Base-by-base conservation (phyloP, 2,113 vertebrate species). In the Lipophrys pholis region DNA sequence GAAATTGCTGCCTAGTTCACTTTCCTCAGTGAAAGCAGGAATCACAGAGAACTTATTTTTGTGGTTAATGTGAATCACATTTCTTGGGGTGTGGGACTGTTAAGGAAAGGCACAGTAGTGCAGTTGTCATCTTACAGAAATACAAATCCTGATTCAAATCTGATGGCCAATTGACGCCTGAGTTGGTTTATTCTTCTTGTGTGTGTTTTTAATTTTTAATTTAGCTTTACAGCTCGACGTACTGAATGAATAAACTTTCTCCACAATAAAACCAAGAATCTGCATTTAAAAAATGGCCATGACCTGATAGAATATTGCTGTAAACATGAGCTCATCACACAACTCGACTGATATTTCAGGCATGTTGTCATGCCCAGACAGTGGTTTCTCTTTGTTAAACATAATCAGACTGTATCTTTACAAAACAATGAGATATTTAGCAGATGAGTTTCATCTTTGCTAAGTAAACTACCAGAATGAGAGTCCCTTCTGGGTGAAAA, bases 401-500 rank as follows among this genome's bases (percentile, higher is more conserved):
- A 51, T 71, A 53, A 30, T 73, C 73, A 67, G 50, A 75, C 65
- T 58, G 63, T 43, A 52, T 61, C 53, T 66, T 69, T 81, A 76
- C 65, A 79, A 81, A 82, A 39, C 65, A 70, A 64, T 77, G 56
- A 63, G 21, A 65, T 74, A 73, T 77, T 78, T 69, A 80, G 77
- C 68, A 16, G 80, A 78, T 86, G 43, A 61, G 66, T 62, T 77
- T 75, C 63, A 59, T 66, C 64, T 57, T 69, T 30, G 16, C 52
- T 63, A 75, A 69, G 65, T 36, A 65, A 30, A 69, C 48, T 0
- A 51, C 72, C 56, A 73, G 60, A 74, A 65, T 68, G 66, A 68
- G 50, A 57, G 36, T 41, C 62, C 73, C 63, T 39, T 39, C 56
- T 45, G 59, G 65, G 74, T 54, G 69, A 53, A 73, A 51, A 57